Conservation (phyloP, 1,140 invertebrate species). For the Helicorthomorpha holstii region DNA sequence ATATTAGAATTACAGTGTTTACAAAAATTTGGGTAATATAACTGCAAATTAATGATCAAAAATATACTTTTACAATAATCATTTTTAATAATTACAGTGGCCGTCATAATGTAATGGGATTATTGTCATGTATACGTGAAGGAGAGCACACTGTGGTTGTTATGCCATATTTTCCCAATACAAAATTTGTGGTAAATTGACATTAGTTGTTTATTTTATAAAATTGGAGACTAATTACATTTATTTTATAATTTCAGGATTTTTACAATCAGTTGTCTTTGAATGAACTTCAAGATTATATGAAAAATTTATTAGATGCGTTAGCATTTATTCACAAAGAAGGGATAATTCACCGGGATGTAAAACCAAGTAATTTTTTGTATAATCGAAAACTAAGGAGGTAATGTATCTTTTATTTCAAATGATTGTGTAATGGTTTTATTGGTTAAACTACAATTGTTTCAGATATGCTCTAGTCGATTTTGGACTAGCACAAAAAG, state of each 20-base stretch:
- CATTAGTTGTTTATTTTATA: slow-evolving; percentile 5
- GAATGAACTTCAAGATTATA: slow-evolving; percentile 56
- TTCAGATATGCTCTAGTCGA: slow-evolving; percentile 52
- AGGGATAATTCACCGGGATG: slow-evolving; percentile 74
- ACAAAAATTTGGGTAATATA: slow-evolving; percentile 50
- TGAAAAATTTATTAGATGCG: slow-evolving; percentile 62
- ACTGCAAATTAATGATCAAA: slow-evolving; percentile 12
- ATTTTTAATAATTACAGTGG: slow-evolving; percentile 40
- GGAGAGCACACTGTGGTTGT: slow-evolving; percentile 60
- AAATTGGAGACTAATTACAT: slow-evolving; percentile 2
- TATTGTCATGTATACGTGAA: slow-evolving; percentile 52
- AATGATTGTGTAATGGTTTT: slow-evolving; percentile 5
- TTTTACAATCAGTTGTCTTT: slow-evolving; percentile 52
- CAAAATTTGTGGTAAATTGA: slow-evolving; percentile 49
- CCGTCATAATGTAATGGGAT: slow-evolving; percentile 58
- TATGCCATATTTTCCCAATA: slow-evolving; percentile 76
- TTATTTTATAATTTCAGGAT: slow-evolving; percentile 10
- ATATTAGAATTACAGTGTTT: slow-evolving; percentile 60
- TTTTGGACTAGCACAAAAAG: slow-evolving; percentile 67
- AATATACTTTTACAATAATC: slow-evolving; percentile 5
- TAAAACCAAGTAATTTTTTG: slow-evolving; percentile 86
- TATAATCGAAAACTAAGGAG: slow-evolving; percentile 43
- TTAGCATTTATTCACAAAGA: slow-evolving; percentile 63
- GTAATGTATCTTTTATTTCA: slow-evolving; percentile 1
- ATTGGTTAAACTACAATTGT: too few relatives aligned